A percentile compares a stretch with the other conserved stretches of the same genome.
phyloP scores from a whole-genome alignment of 2,888 invertebrate species.

The Ecdyonurus torrentis region DNA sequence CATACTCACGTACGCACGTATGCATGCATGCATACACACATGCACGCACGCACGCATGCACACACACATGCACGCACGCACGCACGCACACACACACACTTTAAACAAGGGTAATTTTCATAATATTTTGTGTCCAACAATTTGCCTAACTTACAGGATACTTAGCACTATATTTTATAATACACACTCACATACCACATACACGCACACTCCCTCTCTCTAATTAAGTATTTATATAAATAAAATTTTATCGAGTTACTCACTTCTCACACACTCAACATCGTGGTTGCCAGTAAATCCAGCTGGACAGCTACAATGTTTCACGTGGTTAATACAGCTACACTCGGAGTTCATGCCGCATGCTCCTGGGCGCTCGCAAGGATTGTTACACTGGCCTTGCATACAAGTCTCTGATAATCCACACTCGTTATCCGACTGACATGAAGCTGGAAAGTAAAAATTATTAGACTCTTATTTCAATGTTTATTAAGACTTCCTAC shows the following conservation, averaged over 20 bases:
- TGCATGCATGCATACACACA: too few relatives aligned
- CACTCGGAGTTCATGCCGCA: conserved; percentile 78
- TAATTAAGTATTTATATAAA: conserved; percentile 2
- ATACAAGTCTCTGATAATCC: conserved; percentile 59
- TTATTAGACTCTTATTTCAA: neutral
- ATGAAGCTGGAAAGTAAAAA: conserved; percentile 21
- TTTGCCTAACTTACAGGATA: neutral
- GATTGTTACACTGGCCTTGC: conserved; percentile 65
- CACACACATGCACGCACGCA: too few relatives aligned
- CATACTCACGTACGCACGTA: too few relatives aligned
- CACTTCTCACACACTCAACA: conserved; percentile 69
- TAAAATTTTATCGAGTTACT: conserved; percentile 22
- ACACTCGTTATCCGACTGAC: conserved; percentile 65
- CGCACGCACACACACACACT: too few relatives aligned
- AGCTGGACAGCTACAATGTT: conserved; percentile 66
- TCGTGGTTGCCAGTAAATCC: conserved; percentile 74
- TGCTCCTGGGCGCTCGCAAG: conserved; percentile 54
- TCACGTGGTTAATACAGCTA: conserved; percentile 47
- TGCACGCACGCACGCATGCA: too few relatives aligned
- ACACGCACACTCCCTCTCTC: too few relatives aligned
- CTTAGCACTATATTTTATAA: neutral
- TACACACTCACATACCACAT: too few relatives aligned
- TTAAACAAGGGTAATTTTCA: neutral
- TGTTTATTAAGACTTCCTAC: conserved; percentile 22
- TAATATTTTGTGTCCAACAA: neutral